Percentiles rank a stretch among this genome's conserved stretches.
Evolutionary conservation across 2,113 vertebrate species (phyloP).

Genomic region (Tursiops truncatus): DNA sequence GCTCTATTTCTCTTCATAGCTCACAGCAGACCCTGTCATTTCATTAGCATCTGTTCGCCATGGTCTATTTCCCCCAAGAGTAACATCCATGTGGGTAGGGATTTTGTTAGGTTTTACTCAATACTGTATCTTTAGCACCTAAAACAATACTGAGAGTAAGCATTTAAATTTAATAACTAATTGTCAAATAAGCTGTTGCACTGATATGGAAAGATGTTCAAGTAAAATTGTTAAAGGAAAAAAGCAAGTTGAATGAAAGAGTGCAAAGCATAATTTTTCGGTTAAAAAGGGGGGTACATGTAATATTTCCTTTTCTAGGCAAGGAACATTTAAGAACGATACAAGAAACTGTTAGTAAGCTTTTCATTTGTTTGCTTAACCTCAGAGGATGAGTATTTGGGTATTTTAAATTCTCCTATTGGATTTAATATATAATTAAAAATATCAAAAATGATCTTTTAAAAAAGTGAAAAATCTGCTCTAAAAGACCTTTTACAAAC

Average conservation of each 20-base stretch:
- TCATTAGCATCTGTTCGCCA: not conserved
- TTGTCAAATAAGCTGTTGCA: not conserved
- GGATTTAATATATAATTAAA: not conserved
- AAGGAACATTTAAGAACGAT: conserved; percentile 1
- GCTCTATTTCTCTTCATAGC: not conserved
- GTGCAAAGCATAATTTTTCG: not conserved
- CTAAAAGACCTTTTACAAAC: not conserved
- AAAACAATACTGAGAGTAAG: not conserved
- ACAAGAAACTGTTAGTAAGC: not conserved
- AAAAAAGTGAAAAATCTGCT: not conserved
- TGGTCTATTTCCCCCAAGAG: not conserved
- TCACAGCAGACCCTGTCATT: not conserved
- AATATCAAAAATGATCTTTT: not conserved
- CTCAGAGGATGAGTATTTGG: not conserved
- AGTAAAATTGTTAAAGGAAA: not conserved
- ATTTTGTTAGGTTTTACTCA: not conserved
- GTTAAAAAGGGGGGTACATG: not conserved
- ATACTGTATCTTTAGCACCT: not conserved
- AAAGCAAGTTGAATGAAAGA: not conserved
- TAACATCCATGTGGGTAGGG: not conserved
- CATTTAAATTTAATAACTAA: not conserved
- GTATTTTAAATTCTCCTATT: not conserved
- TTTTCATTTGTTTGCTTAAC: not conserved
- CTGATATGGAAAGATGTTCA: not conserved
- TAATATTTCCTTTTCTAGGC: not conserved